These are phyloP conservation scores for Sylvilagus bachmani DNA, from an alignment of 2,113 vertebrate genomes.

Conservation along the genomic window DNA sequence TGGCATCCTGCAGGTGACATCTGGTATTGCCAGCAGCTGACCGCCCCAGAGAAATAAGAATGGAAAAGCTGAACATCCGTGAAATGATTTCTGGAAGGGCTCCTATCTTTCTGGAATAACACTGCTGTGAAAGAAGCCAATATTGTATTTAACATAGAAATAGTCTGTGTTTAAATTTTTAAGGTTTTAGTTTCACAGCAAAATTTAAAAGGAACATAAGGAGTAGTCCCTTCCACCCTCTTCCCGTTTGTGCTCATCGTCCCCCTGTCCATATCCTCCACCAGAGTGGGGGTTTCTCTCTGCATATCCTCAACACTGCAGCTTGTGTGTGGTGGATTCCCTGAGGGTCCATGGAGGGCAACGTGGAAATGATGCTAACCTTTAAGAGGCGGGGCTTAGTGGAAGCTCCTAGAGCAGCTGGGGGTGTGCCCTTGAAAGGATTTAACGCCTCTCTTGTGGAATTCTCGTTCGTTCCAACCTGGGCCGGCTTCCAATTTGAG, in stretches of 20 bases:
- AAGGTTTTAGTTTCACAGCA: not conserved
- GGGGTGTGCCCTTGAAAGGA: no score
- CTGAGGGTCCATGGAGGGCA: no score
- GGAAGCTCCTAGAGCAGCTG: no score
- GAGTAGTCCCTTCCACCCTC: not conserved
- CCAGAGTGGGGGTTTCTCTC: not conserved
- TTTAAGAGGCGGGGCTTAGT: no score
- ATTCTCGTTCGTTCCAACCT: no score
- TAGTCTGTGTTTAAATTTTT: constrained; percentile 19
- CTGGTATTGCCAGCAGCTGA: not conserved
- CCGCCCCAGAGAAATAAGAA: not conserved
- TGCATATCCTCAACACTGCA: no score
- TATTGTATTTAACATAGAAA: not conserved
- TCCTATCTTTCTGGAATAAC: not conserved
- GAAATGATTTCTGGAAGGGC: not conserved
- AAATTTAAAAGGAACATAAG: not conserved
- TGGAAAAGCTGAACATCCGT: not conserved
- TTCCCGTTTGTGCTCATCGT: not conserved
- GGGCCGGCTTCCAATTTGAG: no score
- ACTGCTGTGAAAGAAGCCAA: not conserved
- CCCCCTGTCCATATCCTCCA: not conserved
- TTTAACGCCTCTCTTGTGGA: no score
- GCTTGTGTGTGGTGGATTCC: no score
- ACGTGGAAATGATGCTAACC: no score
- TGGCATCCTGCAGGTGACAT: not conserved